A percentile compares a stretch with the other conserved stretches of the same genome.
These are phyloP conservation scores for Erpetoichthys calabaricus DNA, from an alignment of 2,797 vertebrate species.

Conservation along the genomic window DNA sequence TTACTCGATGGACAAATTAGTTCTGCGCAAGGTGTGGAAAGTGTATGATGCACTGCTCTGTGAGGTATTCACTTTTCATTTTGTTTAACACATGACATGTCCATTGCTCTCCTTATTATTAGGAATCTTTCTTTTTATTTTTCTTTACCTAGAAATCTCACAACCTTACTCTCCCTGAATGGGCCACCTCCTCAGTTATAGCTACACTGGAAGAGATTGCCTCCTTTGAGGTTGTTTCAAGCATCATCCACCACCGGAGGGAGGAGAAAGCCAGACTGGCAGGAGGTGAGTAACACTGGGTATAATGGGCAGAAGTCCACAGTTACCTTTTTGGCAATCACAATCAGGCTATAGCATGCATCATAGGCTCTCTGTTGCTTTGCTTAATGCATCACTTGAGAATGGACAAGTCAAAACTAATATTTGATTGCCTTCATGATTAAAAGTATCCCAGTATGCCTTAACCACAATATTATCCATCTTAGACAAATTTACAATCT, in stretches of 20 bases:
- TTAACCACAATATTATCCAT: no score
- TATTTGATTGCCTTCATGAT: no score
- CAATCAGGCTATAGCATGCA: no score
- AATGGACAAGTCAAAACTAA: no score
- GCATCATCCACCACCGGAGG: constrained; percentile 60
- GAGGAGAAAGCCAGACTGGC: constrained; percentile 72
- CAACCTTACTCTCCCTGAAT: constrained; percentile 68
- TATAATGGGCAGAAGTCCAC: no score
- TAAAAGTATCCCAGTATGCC: no score
- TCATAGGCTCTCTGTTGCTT: no score
- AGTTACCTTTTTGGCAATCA: no score
- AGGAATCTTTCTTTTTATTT: no score
- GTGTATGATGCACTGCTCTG: constrained; percentile 67
- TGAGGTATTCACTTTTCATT: constrained; percentile 47
- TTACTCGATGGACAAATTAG: constrained; percentile 45
- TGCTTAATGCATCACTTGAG: no score
- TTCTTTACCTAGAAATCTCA: constrained; percentile 49
- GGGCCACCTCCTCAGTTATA: constrained; percentile 59
- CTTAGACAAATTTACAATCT: no score
- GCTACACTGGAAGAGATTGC: constrained; percentile 56
- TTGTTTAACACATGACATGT: neutral
- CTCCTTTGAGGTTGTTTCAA: constrained; percentile 52
- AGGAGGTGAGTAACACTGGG: constrained; percentile 59
- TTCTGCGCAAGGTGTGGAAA: constrained; percentile 58
- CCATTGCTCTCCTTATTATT: neutral